Percentiles rank a stretch among this genome's conserved stretches.
Conservation (phyloP, 1,140 invertebrate genomes). For the Trichogramma pretiosum region DNA sequence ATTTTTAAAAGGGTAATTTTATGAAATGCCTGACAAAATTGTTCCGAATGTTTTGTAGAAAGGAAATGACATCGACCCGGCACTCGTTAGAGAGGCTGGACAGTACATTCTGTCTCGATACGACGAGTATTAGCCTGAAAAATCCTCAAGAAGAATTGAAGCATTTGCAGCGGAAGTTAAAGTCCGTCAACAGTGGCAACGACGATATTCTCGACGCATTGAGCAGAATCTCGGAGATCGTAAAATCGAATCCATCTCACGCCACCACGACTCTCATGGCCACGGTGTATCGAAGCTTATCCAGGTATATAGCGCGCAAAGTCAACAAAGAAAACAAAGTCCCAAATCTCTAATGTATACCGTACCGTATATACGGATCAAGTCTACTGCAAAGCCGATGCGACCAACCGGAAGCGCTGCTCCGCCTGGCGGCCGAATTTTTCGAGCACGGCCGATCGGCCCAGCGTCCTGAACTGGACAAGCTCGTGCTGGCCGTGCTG, state of each 20-base stretch:
- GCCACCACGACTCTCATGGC: no score
- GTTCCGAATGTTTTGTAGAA: no score
- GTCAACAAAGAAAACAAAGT: no score
- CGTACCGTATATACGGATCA: not conserved
- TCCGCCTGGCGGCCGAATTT: slow-evolving; percentile 17
- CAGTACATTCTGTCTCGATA: no score
- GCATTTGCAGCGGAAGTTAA: slow-evolving; percentile 15
- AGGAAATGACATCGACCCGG: no score
- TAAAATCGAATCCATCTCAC: no score
- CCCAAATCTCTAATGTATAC: not conserved
- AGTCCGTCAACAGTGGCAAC: slow-evolving; percentile 18
- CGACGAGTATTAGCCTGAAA: no score
- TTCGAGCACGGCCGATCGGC: slow-evolving; percentile 20
- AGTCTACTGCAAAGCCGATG: slow-evolving; percentile 15
- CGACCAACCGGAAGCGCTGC: slow-evolving; percentile 19
- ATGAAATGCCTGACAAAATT: slow-evolving; percentile 2
- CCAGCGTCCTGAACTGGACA: slow-evolving; percentile 23
- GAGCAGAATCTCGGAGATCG: slow-evolving; percentile 19
- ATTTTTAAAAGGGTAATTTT: slow-evolving; percentile 9
- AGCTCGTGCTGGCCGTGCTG: slow-evolving; percentile 15
- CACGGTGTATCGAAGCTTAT: slow-evolving; percentile 20
- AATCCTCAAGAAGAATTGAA: slow-evolving; percentile 19
- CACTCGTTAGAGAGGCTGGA: no score
- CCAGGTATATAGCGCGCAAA: no score
- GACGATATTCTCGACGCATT: slow-evolving; percentile 17